Conservation (phyloP, 2,888 invertebrate genomes). For the Ophion slaviceki region DNA sequence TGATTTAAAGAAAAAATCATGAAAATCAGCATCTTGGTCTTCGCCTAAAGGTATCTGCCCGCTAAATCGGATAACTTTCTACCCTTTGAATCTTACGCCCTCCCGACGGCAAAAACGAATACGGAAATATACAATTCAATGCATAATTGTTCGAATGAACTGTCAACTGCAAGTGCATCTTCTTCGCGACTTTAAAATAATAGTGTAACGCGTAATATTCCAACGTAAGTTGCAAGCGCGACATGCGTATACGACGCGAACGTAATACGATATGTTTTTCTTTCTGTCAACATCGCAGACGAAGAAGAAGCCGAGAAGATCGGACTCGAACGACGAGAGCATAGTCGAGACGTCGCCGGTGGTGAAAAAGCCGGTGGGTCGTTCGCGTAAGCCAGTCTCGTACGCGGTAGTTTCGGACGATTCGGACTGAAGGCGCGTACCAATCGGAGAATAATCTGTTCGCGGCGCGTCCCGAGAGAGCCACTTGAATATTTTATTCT, state of each 20-base stretch:
- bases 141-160: background rate
- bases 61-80: too few species aligned
- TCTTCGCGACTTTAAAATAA: too few species aligned
- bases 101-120: background rate
- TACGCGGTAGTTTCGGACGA: constrained; percentile 83
- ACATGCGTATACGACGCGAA: background rate
- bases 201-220: too few species aligned
- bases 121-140: background rate
- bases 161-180: background rate
- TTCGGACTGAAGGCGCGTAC: constrained; percentile 69
- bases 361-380: constrained; percentile 82
- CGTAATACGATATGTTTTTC: background rate
- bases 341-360: constrained; percentile 72
- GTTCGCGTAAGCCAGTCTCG: constrained; percentile 84
- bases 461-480: background rate
- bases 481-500: background rate
- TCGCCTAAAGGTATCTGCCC: too few species aligned
- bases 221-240: background rate
- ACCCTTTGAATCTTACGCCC: too few species aligned
- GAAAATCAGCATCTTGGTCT: too few species aligned
- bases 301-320: constrained; percentile 76
- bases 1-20: too few species aligned
- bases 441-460: background rate
- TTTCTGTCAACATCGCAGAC: constrained; percentile 58
- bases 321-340: constrained; percentile 71